A percentile compares a stretch with the other conserved stretches of the same genome.
phyloP scores from a whole-genome alignment of 2,113 vertebrate genomes.

The Hemibates koningsi region DNA sequence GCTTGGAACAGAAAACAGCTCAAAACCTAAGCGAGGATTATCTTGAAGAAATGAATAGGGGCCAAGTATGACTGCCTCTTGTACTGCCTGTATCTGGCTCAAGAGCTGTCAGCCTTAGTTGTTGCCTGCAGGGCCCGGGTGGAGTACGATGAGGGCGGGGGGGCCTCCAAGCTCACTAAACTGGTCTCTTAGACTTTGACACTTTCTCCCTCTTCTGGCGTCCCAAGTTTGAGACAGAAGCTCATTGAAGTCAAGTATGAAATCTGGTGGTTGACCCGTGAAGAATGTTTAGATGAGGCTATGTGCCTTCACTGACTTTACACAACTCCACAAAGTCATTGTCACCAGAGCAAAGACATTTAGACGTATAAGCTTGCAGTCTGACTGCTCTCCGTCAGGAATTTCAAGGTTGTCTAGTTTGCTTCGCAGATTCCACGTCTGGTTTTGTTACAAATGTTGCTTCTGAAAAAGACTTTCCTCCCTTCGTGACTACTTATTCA shows the following conservation, averaged over 20 bases:
- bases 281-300: not conserved
- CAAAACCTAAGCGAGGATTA: constrained; percentile 60
- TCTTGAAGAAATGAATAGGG: constrained; percentile 59
- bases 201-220: not conserved
- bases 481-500: not conserved
- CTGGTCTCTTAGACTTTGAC: not conserved
- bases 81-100: constrained; percentile 47
- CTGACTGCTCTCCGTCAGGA: constrained; percentile 18
- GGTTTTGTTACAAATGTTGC: constrained; percentile 11
- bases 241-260: not conserved
- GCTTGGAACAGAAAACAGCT: constrained; percentile 45
- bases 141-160: not conserved
- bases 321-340: not conserved
- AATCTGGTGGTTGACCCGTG: not conserved
- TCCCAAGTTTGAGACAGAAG: constrained; percentile 41
- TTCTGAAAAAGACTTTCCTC: not conserved
- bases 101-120: constrained; percentile 54
- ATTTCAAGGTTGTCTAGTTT: constrained; percentile 31
- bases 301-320: not conserved
- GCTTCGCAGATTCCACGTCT: not conserved
- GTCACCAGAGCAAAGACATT: not conserved
- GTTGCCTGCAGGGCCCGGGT: constrained; percentile 44
- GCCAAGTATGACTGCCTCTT: constrained; percentile 56
- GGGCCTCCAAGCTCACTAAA: not conserved
- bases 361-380: not conserved